Conservation (phyloP, 2,797 vertebrate species). For the Arctocebus calabarensis region DNA sequence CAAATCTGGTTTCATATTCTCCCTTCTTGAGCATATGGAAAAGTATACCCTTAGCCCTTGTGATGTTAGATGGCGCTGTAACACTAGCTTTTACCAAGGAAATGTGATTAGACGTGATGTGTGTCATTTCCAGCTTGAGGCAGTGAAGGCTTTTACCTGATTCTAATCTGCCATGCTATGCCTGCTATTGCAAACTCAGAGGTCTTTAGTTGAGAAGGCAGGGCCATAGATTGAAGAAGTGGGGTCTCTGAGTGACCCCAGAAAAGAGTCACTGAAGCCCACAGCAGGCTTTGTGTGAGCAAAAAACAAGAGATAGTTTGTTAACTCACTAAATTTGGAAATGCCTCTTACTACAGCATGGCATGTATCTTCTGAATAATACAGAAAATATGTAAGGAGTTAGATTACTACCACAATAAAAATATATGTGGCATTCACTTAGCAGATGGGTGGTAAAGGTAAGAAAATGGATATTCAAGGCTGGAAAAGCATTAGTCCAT, state of each 20-base stretch:
- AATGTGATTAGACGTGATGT: not conserved
- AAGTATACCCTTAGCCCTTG: not conserved
- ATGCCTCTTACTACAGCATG: not conserved
- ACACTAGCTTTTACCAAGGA: not conserved
- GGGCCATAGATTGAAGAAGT: not conserved
- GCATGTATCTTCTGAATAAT: not conserved
- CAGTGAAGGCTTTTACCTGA: not conserved
- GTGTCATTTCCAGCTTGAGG: not conserved
- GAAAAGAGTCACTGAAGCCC: not conserved
- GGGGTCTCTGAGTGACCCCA: not conserved
- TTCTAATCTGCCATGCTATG: not conserved
- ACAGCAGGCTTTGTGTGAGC: not conserved
- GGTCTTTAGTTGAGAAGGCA: not conserved
- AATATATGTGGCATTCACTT: not conserved
- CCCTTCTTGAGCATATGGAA: not conserved
- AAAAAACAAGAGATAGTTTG: not conserved
- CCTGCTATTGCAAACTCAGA: not conserved
- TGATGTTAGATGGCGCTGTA: not conserved
- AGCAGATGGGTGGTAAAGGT: not conserved
- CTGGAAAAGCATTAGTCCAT: not conserved
- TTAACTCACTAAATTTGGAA: not conserved
- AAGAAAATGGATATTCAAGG: not conserved
- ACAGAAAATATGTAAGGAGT: not conserved
- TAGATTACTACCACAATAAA: not conserved
- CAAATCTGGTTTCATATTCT: not conserved